Evolutionary conservation across 2,797 vertebrate genomes (phyloP), one percentile per base, ranked within the genome.

Genomic region (Galago senegalensis): DNA sequence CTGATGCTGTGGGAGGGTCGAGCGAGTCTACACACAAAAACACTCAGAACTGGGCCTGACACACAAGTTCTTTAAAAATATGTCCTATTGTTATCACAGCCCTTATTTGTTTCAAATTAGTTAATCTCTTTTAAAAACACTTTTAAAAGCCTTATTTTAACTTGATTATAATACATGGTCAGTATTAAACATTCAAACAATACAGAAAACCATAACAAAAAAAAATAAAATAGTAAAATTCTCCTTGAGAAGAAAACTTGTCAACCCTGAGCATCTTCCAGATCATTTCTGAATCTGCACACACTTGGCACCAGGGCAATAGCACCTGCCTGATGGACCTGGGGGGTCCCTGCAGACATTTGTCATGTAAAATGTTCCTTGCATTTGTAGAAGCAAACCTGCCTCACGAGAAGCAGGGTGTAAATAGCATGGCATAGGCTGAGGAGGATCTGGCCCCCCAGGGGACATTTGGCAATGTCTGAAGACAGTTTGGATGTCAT

Each of bases 301-400:
- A 25, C 12, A 11, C 27, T 0, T 31, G 67, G 53, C 34, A 17
- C 34, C 0, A 0, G 29, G 40, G 11, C 10, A 17, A 4, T 0
- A 1, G 16, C 11, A 9, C 25, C 4, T 0, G 4, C 31, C 60
- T 20, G 34, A 11, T 0, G 16, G 58, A n/a, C 37, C 81, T 0
- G 43, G 20, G 20, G 84, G 53, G 18, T 31, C 43, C 75, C 61
- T 27, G 1, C 0, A 0, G 23, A 75, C 53, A 1, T 23, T 3
- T 46, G 34, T 53, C 61, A 0, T 1, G 1, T 49, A 16, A 65
- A 27, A 4, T 5, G 53, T 25, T 67, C 73, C 75, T 82, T 25
- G 70, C 43, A 1, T 43, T 56, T 40, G 27, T 73, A 43, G 3
- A 61, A 81, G 61, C 80, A 85, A 27, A 17, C 21, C 37, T 9